These are phyloP conservation scores for Pachypsylla venusta DNA, from an alignment of 1,140 invertebrate species.

Conservation along the genomic window DNA sequence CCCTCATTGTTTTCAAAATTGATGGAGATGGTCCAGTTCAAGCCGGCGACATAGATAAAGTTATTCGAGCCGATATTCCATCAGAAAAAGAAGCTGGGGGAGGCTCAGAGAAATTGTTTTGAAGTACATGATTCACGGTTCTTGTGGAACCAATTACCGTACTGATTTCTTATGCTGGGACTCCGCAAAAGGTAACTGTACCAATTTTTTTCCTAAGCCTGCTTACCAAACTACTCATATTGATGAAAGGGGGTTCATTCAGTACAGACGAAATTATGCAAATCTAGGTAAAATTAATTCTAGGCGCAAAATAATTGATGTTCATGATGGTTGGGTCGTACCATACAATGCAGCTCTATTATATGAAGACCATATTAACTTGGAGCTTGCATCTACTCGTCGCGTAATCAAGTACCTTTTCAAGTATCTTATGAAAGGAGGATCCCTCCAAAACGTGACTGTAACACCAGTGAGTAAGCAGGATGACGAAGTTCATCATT, in stretches of 20 bases:
- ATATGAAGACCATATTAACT: slow-evolving; percentile 29
- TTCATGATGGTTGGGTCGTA: slow-evolving; percentile 30
- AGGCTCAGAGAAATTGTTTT: slow-evolving; percentile 26
- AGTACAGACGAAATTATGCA: neutral
- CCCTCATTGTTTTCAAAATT: neutral
- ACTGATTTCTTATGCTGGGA: neutral
- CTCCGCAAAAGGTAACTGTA: neutral
- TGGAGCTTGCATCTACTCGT: slow-evolving; percentile 29
- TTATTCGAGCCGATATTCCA: slow-evolving; percentile 13
- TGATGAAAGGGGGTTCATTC: neutral
- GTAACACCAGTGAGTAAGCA: neutral
- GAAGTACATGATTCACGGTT: slow-evolving; percentile 37
- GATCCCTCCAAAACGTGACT: slow-evolving; percentile 2
- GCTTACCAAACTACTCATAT: neutral
- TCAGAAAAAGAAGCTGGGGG: slow-evolving; percentile 1
- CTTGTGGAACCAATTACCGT: slow-evolving; percentile 29
- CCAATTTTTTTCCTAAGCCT: neutral
- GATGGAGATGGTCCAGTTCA: slow-evolving; percentile 8
- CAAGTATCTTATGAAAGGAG: slow-evolving; percentile 32
- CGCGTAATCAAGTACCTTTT: slow-evolving; percentile 30
- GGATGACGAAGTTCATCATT: slow-evolving; percentile 1
- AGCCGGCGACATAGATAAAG: neutral
- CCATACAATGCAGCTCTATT: slow-evolving; percentile 28
- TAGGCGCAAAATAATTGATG: slow-evolving; percentile 10
- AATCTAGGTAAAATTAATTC: neutral